Evolutionary conservation across 2,113 vertebrate species (phyloP).

Genomic region (Microtus montanus): DNA sequence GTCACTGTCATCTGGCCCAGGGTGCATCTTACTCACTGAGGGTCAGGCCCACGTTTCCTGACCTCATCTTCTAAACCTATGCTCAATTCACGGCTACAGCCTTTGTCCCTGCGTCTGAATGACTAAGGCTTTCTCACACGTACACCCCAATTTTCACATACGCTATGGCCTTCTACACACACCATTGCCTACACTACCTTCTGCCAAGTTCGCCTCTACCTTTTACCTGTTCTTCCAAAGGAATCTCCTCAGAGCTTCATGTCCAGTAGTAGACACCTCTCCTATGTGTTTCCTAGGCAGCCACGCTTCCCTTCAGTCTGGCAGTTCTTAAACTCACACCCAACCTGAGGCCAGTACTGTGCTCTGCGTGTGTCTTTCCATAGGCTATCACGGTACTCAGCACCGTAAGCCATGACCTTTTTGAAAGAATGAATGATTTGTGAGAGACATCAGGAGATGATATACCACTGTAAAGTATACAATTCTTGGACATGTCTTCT

Average conservation of each 20-base stretch:
- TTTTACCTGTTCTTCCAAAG: background rate
- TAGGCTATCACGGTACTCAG: background rate
- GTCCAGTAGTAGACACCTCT: background rate
- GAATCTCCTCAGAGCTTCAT: background rate
- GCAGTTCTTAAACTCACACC: background rate
- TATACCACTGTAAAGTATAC: background rate
- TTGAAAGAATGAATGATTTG: constrained; percentile 33
- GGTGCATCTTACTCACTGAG: background rate
- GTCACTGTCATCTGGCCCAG: background rate
- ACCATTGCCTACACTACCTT: background rate
- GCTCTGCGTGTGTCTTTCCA: background rate
- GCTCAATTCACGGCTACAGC: background rate
- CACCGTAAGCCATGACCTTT: background rate
- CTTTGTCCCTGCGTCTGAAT: background rate
- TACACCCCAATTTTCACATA: background rate
- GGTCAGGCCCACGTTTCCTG: background rate
- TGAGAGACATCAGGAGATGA: background rate
- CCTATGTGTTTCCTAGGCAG: background rate
- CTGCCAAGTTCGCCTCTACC: background rate
- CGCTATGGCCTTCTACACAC: background rate
- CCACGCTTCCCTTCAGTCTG: background rate
- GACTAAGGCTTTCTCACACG: background rate
- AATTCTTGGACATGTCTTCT: background rate
- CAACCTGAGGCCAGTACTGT: background rate
- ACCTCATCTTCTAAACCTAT: background rate